Evolutionary conservation across 2,888 invertebrate genomes (phyloP).

Genomic region (Endotricha flammealis): DNA sequence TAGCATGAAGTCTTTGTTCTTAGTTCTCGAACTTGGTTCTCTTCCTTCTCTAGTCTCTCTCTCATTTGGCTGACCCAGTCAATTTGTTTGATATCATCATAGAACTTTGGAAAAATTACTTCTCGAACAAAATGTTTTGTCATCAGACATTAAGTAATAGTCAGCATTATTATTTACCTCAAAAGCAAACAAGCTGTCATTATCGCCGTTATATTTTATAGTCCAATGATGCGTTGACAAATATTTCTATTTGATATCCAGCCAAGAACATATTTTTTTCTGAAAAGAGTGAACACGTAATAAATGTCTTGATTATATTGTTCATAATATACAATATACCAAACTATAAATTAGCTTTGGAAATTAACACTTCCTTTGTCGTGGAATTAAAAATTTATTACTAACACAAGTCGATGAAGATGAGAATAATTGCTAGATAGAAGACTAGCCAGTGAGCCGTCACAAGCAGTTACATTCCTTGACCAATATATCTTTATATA

Average conservation of each 20-base stretch:
- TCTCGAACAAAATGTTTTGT: no score
- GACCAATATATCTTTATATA: slow-evolving; percentile 67
- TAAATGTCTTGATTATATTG: slow-evolving; percentile 36
- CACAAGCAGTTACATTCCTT: slow-evolving; percentile 37
- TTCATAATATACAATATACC: slow-evolving; percentile 20
- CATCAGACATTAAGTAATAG: no score
- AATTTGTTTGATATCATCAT: no score
- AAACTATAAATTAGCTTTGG: slow-evolving; percentile 18
- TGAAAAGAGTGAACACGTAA: slow-evolving; percentile 30
- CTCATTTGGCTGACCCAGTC: no score
- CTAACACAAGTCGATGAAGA: not conserved
- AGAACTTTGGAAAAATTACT: no score
- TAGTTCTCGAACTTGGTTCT: no score
- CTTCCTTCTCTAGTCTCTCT: no score
- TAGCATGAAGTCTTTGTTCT: no score
- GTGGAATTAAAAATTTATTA: not conserved
- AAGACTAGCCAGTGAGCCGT: slow-evolving; percentile 11
- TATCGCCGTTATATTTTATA: slow-evolving; percentile 21
- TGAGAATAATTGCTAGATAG: slow-evolving; percentile 10
- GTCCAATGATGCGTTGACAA: slow-evolving; percentile 26
- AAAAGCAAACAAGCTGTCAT: no score
- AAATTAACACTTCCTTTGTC: not conserved
- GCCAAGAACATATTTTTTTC: slow-evolving; percentile 34
- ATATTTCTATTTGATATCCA: slow-evolving; percentile 30
- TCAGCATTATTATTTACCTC: no score